Evolutionary conservation across 2,113 vertebrate species (phyloP), one percentile per base, ranked within the genome.

Genomic region (Elachura formosa): DNA sequence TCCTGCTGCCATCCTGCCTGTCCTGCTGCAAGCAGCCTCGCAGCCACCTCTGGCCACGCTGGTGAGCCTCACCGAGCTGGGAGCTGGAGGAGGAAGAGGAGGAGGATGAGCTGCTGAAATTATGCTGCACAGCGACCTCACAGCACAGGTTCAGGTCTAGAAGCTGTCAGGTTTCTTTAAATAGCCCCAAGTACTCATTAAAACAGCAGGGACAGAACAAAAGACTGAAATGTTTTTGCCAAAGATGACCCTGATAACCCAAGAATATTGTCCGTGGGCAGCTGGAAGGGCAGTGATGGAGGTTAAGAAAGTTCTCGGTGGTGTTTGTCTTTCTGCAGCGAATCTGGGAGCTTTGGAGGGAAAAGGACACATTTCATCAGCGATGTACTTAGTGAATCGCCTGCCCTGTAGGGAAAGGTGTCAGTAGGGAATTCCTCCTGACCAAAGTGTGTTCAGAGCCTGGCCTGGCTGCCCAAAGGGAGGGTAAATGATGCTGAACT

Each of bases 21-120:
- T 3, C 0, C 19, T 8, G 36, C 12, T 10, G 22, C 15, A n/a
- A n/a, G n/a, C n/a, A n/a, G n/a, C n/a, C 10, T 8, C 10, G 38
- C 23, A 77, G 6, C n/a, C 26, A 0, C 16, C 59, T 21, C 73
- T 36, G 72, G 46, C 40, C 34, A 0, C 0, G 31, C 75, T 22
- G 45, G 16, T 1, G 5, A 49, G 34, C 2, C 71, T 3, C 82
- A 31, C 34, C 7, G 0, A 6, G 54, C 48, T 1, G 4, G 36
- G 29, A 40, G 28, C 49, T 3, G 22, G 16, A 61, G 25, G 41
- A 74, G 28, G 66, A 67, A 5, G 80, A 73, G 46, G 55, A 84
- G 22, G 75, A 64, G 9, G 75, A 49, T 6, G 51, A 36, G 63
- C 48, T 25, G 43, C 66, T 52, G 69, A 56, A 55, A 56, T 51